Evolutionary conservation across 1,140 invertebrate genomes (phyloP).

Genomic region (Oryzaephilus surinamensis): DNA sequence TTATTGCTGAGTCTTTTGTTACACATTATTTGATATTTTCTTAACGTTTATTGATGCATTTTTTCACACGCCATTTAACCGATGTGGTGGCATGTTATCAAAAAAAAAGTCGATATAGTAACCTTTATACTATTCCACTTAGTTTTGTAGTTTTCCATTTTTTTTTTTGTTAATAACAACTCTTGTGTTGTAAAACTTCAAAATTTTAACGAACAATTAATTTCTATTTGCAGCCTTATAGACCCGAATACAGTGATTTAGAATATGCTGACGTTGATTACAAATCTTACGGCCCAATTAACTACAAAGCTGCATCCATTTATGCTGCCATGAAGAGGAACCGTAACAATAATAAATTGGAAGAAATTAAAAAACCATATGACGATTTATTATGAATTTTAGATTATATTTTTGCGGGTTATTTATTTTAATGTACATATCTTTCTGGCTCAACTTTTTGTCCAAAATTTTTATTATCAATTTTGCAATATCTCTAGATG

Average conservation of each 20-base stretch:
- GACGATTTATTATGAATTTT: slow-evolving; percentile 22
- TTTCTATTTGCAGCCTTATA: slow-evolving; percentile 49
- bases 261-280: slow-evolving; percentile 85
- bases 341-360: slow-evolving; percentile 34
- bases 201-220: too few relatives aligned
- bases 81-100: slow-evolving; percentile 12
- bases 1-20: not conserved
- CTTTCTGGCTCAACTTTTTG: too few relatives aligned
- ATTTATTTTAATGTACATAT: too few relatives aligned
- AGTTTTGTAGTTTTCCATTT: not conserved
- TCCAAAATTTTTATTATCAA: too few relatives aligned
- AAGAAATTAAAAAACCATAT: slow-evolving; percentile 21
- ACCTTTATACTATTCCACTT: too few relatives aligned
- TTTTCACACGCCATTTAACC: slow-evolving; percentile 17
- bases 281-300: slow-evolving; percentile 77
- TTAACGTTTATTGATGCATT: slow-evolving; percentile 14
- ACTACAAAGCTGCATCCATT: slow-evolving; percentile 79
- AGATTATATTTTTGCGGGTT: too few relatives aligned
- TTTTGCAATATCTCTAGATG: too few relatives aligned
- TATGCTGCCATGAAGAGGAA: slow-evolving; percentile 56
- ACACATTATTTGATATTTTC: not conserved
- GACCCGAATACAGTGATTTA: slow-evolving; percentile 64
- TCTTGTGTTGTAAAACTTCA: too few relatives aligned
- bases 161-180: too few relatives aligned
- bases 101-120: too few relatives aligned